phyloP scores from a whole-genome alignment of 2,888 invertebrate species.

The Agrilus mali region DNA sequence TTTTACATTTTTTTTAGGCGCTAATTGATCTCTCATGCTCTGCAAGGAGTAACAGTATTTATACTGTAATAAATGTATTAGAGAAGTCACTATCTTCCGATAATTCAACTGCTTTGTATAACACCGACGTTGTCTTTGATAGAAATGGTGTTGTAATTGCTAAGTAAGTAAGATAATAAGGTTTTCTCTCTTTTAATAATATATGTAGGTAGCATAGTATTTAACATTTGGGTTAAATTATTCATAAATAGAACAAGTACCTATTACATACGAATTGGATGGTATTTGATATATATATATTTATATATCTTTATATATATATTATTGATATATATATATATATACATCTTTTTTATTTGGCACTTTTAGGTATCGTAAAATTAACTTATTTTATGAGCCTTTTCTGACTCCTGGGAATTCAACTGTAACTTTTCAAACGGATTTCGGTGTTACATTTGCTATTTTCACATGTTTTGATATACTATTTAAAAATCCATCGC shows the following conservation, averaged over 20 bases:
- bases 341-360: no score
- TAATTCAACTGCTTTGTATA: slow-evolving; percentile 38
- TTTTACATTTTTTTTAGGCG: slow-evolving; percentile 1
- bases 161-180: slow-evolving; percentile 33
- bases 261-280: no score
- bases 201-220: no score
- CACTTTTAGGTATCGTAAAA: slow-evolving; percentile 28
- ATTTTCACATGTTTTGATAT: slow-evolving; percentile 77
- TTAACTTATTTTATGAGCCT: slow-evolving; percentile 34
- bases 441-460: slow-evolving; percentile 69
- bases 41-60: slow-evolving; percentile 44
- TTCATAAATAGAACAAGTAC: no score
- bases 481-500: slow-evolving; percentile 56
- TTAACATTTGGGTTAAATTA: no score
- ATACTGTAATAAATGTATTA: slow-evolving; percentile 57
- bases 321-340: slow-evolving; percentile 1
- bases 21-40: slow-evolving; percentile 40
- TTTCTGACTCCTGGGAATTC: slow-evolving; percentile 35
- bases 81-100: slow-evolving; percentile 45
- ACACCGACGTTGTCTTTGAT: slow-evolving; percentile 70
- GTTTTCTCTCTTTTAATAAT: no score
- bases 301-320: background rate
- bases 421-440: slow-evolving; percentile 51
- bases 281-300: no score
- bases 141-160: slow-evolving; percentile 58